Conservation (phyloP, 2,113 vertebrate species). For the Lagopus leucura region DNA sequence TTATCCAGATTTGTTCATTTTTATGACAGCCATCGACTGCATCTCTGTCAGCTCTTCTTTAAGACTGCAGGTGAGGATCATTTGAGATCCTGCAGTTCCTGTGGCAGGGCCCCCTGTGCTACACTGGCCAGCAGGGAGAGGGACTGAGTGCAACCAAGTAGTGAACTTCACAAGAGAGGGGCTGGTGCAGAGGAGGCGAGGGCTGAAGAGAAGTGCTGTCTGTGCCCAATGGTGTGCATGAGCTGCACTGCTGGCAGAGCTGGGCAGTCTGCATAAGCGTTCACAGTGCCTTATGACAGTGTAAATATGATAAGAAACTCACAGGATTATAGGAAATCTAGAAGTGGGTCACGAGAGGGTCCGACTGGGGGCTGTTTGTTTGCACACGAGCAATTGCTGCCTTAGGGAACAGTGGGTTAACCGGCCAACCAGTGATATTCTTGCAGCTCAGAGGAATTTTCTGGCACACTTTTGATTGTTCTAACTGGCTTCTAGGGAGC, state of each 20-base stretch:
- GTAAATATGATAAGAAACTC: not conserved
- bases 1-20: not conserved
- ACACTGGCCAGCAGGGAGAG: not conserved
- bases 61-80: not conserved
- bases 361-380: not conserved
- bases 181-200: no score
- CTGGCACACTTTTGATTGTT: not conserved
- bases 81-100: not conserved
- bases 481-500: not conserved
- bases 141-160: not conserved
- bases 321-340: not conserved
- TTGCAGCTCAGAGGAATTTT: not conserved
- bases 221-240: not conserved
- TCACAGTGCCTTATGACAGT: not conserved
- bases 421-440: not conserved
- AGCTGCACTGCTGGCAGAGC: not conserved
- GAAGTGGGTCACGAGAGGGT: not conserved
- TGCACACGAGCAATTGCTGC: not conserved
- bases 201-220: rapidly evolving
- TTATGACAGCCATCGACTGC: not conserved
- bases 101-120: not conserved
- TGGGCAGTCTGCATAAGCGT: not conserved
- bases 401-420: not conserved
- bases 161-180: not conserved
- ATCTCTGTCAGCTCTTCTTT: not conserved